phyloP scores from a whole-genome alignment of 2,797 vertebrate genomes.

The Catamblyrhynchus diadema region DNA sequence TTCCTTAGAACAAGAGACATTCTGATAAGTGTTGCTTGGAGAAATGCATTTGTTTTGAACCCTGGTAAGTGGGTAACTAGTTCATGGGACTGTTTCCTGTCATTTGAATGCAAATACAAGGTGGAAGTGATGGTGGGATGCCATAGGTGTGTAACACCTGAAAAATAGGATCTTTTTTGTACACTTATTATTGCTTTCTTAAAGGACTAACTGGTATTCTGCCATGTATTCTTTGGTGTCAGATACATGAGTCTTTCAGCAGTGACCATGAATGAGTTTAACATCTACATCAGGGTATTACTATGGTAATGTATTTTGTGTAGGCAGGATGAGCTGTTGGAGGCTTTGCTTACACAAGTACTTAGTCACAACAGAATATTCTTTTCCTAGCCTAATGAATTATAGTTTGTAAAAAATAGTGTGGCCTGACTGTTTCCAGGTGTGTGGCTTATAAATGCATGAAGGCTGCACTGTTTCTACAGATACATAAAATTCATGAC shows the following conservation, averaged over 20 bases:
- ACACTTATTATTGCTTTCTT: background rate
- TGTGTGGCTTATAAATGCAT: fast-evolving
- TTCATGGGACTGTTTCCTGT: background rate
- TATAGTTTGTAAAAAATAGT: background rate
- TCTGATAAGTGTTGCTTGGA: background rate
- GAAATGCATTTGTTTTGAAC: background rate
- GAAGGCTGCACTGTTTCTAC: background rate
- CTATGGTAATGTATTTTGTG: background rate
- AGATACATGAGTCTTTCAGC: background rate
- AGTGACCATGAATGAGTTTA: background rate
- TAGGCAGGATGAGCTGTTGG: background rate
- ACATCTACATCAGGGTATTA: background rate
- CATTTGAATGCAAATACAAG: background rate
- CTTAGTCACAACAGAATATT: background rate
- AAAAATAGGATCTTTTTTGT: background rate
- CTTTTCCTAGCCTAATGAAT: background rate
- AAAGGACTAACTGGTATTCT: background rate
- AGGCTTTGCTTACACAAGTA: background rate
- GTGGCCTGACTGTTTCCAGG: background rate
- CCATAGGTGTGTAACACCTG: background rate
- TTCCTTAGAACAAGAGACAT: background rate
- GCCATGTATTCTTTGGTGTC: background rate
- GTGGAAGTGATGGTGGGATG: background rate
- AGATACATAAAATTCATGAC: background rate
- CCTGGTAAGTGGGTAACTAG: background rate